phyloP scores from a whole-genome alignment of 2,113 vertebrate genomes.

The Nanger granti region DNA sequence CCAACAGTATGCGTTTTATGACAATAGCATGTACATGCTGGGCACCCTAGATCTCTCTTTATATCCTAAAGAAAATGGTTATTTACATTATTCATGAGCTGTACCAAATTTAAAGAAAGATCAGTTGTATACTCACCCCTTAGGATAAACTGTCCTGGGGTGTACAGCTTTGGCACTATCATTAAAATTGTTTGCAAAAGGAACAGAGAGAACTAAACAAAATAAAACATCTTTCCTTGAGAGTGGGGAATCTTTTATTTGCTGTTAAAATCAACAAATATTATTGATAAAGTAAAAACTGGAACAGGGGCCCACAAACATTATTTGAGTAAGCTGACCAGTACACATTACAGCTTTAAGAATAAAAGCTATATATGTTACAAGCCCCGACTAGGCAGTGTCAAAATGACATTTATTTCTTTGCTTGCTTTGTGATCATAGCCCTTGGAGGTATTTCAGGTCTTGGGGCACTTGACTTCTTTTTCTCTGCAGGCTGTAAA shows the following conservation, averaged over 20 bases:
- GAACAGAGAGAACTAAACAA: constrained; percentile 58
- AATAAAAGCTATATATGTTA: constrained; percentile 84
- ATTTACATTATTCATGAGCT: constrained; percentile 73
- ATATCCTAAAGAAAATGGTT: constrained; percentile 76
- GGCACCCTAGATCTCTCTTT: constrained; percentile 79
- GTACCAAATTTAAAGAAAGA: constrained; percentile 59
- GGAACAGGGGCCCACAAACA: constrained; percentile 76
- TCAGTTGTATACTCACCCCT: constrained; percentile 59
- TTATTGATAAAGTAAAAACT: constrained; percentile 71
- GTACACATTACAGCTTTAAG: constrained; percentile 81
- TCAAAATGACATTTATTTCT: constrained; percentile 86
- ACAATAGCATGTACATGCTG: constrained; percentile 75
- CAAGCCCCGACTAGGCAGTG: constrained; percentile 80
- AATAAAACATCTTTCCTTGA: constrained; percentile 68
- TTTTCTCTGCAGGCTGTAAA: constrained; percentile 98
- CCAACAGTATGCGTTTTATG: constrained; percentile 75
- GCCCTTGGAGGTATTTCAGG: constrained; percentile 94
- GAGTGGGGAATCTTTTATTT: constrained; percentile 70
- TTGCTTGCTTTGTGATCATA: constrained; percentile 97
- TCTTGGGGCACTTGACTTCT: constrained; percentile 95
- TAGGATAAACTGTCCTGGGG: constrained; percentile 82
- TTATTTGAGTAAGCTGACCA: constrained; percentile 84
- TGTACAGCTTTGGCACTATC: constrained; percentile 84
- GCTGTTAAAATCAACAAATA: constrained; percentile 84
- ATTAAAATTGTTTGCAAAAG: constrained; percentile 67